Evolutionary conservation across 2,888 invertebrate genomes (phyloP).

Genomic region (Polylopha cassiicola): DNA sequence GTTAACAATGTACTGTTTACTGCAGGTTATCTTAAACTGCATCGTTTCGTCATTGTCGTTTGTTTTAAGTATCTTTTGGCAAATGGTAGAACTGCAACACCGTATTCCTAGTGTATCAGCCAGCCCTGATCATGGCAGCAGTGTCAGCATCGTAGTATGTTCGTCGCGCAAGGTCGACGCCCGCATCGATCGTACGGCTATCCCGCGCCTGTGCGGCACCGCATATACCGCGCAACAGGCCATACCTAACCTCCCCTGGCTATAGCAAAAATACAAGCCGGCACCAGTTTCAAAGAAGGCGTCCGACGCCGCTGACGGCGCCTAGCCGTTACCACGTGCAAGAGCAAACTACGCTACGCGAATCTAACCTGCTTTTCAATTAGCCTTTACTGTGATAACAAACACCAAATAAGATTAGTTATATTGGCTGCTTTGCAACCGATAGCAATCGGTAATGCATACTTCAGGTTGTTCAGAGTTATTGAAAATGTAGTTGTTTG

Average conservation of each 20-base stretch:
- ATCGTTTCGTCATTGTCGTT: too few relatives aligned
- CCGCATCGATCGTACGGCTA: constrained; percentile 55
- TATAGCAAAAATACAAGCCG: constrained; percentile 46
- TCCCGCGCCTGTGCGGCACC: constrained; percentile 42
- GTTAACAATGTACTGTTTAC: too few relatives aligned
- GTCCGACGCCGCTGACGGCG: constrained; percentile 58
- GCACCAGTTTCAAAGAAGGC: constrained; percentile 56
- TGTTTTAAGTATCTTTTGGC: too few relatives aligned
- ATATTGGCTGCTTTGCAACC: constrained; percentile 13
- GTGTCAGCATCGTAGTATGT: constrained; percentile 22
- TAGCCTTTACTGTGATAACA: constrained; percentile 47
- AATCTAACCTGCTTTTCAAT: constrained; percentile 15
- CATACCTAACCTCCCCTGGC: constrained; percentile 43
- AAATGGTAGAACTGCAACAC: too few relatives aligned
- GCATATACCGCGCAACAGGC: constrained; percentile 44
- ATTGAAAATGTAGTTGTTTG: constrained; percentile 26
- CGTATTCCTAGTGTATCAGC: too few relatives aligned
- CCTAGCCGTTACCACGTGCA: constrained; percentile 40
- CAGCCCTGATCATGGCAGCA: constrained; percentile 14
- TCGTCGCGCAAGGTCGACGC: constrained; percentile 57
- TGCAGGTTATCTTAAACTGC: too few relatives aligned
- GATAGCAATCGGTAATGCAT: constrained; percentile 9
- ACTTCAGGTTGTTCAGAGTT: constrained; percentile 7
- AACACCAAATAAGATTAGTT: constrained; percentile 43
- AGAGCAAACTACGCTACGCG: constrained; percentile 20